Conservation (phyloP, 1,140 invertebrate genomes). For the Xylocopa sonorina region DNA sequence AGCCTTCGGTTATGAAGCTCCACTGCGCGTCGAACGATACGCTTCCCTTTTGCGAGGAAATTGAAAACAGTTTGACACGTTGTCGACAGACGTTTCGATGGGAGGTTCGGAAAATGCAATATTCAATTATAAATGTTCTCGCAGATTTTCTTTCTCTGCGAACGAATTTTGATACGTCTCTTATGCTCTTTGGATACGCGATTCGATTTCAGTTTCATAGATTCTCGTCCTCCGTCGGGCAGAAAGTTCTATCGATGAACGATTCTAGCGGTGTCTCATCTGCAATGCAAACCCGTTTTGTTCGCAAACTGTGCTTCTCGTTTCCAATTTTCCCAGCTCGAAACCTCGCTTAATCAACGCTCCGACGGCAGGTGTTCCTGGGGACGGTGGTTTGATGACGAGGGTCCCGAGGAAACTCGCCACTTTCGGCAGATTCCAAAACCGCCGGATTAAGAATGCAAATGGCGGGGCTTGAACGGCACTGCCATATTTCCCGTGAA, state of each 20-base stretch:
- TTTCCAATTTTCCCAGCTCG: rapidly evolving
- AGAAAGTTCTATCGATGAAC: too few relatives aligned
- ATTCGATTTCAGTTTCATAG: neutral
- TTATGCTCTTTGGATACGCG: neutral
- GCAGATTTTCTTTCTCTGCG: too few relatives aligned
- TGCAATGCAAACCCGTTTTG: neutral
- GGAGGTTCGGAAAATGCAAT: too few relatives aligned
- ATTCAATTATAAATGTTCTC: too few relatives aligned
- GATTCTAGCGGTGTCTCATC: too few relatives aligned
- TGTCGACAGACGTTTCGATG: too few relatives aligned
- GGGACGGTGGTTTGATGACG: neutral
- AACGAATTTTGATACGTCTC: too few relatives aligned
- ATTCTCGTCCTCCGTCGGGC: neutral
- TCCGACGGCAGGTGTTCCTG: conserved; percentile 52
- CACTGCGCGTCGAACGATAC: too few relatives aligned
- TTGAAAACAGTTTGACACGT: neutral
- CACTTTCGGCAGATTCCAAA: conserved; percentile 64
- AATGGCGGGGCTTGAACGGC: conserved; percentile 64
- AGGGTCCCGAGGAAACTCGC: conserved; percentile 4
- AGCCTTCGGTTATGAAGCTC: neutral
- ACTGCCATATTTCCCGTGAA: conserved; percentile 19
- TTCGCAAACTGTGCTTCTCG: neutral
- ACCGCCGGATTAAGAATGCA: conserved; percentile 73
- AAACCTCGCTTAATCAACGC: neutral
- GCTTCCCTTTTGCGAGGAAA: too few relatives aligned